These are phyloP conservation scores for Troides aeacus DNA, from an alignment of 2,888 invertebrate genomes.

Conservation along the genomic window DNA sequence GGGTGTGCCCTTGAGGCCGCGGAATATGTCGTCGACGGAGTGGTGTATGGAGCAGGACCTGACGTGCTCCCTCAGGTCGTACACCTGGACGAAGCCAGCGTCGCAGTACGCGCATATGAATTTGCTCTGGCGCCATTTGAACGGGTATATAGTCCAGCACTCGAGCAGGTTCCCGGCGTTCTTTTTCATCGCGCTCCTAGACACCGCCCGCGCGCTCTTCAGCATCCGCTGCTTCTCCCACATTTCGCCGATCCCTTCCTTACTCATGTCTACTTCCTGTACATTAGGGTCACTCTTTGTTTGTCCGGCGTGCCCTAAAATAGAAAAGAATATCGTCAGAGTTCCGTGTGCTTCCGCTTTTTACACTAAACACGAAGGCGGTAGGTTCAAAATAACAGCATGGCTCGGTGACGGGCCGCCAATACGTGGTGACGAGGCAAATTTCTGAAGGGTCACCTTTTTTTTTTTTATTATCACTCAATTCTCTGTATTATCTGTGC, in stretches of 20 bases:
- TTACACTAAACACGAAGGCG: too few species aligned
- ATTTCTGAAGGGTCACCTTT: too few species aligned
- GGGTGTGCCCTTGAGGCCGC: not conserved
- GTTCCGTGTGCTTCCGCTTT: not conserved
- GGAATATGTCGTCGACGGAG: conserved; percentile 4
- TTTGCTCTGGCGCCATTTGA: conserved; percentile 11
- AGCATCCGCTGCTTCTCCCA: conserved; percentile 12
- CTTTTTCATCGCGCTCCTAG: conserved; percentile 9
- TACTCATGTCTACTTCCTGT: conserved; percentile 29
- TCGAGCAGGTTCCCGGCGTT: conserved; percentile 7
- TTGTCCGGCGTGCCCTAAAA: conserved; percentile 64
- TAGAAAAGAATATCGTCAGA: conserved; percentile 57
- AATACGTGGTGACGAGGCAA: too few species aligned
- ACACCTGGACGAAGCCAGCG: conserved; percentile 1
- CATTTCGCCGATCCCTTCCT: conserved; percentile 20
- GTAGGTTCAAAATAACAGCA: too few species aligned
- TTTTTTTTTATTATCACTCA: too few species aligned
- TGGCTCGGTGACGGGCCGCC: too few species aligned
- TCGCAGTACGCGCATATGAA: conserved; percentile 9
- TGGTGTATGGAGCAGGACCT: conserved; percentile 3
- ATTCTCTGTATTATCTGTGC: too few species aligned
- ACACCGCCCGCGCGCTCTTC: conserved; percentile 1
- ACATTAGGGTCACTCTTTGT: conserved; percentile 45
- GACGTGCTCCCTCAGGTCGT: conserved; percentile 7
- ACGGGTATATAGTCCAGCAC: conserved; percentile 6